These are phyloP conservation scores for Zaprionus taronus DNA, from an alignment of 1,140 invertebrate species.

Conservation along the genomic window DNA sequence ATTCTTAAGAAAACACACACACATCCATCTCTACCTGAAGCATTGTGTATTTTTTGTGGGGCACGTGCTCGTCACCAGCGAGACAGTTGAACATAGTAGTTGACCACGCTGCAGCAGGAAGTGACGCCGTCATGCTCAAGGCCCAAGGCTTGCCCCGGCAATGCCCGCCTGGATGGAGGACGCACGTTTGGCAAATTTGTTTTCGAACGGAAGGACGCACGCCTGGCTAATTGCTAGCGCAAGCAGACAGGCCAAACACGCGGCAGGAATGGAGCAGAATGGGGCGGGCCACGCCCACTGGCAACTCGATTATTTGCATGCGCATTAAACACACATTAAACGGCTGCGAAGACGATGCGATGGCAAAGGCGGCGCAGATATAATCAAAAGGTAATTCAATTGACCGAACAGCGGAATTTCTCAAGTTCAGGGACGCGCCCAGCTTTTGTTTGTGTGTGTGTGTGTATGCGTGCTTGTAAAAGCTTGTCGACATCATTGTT, in stretches of 20 bases:
- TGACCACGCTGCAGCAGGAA: slow-evolving; percentile 23
- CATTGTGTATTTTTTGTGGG: slow-evolving; percentile 28
- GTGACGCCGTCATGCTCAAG: not conserved
- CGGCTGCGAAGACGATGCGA: slow-evolving; percentile 9
- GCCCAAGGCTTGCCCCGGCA: slow-evolving; percentile 22
- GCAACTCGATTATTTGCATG: slow-evolving; percentile 46
- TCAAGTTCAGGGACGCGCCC: slow-evolving; percentile 38
- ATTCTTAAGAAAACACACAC: not conserved
- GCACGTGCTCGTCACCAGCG: not conserved
- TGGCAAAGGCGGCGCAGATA: slow-evolving; percentile 9
- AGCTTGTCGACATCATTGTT: slow-evolving; percentile 43
- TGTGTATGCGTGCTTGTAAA: slow-evolving; percentile 18
- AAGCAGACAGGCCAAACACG: slow-evolving; percentile 2
- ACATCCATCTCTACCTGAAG: slow-evolving; percentile 4
- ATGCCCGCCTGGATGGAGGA: slow-evolving; percentile 40
- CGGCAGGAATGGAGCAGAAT: too few relatives aligned
- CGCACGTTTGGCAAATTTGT: slow-evolving; percentile 58
- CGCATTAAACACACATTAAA: slow-evolving; percentile 58
- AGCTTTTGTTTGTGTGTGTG: slow-evolving; percentile 8
- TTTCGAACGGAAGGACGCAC: slow-evolving; percentile 50
- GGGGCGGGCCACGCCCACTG: not conserved
- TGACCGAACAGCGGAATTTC: slow-evolving; percentile 32
- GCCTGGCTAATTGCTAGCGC: slow-evolving; percentile 60
- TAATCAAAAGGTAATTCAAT: slow-evolving; percentile 59
- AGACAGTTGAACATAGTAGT: not conserved